A percentile compares a stretch with the other conserved stretches of the same genome.
phyloP scores from a whole-genome alignment of 2,888 invertebrate genomes.

The Phytoseiulus persimilis region DNA sequence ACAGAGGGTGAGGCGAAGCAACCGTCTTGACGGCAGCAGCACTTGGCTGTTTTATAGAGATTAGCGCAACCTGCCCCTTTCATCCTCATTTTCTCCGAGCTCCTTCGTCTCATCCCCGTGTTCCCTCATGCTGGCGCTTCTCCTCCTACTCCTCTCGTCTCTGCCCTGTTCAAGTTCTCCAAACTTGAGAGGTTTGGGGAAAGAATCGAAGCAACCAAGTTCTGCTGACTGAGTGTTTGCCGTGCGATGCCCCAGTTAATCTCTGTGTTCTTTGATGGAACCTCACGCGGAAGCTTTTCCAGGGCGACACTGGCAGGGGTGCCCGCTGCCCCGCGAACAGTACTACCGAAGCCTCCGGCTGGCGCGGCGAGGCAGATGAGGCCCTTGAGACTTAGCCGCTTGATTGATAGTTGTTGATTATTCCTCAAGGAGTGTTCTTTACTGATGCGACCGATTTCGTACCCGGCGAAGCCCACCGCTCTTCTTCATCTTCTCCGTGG shows the following conservation, averaged over 20 bases:
- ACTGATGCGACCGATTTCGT: background rate
- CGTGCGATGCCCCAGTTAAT: background rate
- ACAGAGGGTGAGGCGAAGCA: background rate
- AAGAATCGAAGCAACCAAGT: background rate
- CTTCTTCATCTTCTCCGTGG: background rate
- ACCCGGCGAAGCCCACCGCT: background rate
- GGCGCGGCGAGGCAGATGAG: conserved; percentile 13
- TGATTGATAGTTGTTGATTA: conserved; percentile 35
- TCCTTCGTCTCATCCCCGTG: background rate
- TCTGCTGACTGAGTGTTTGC: background rate
- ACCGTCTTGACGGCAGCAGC: background rate
- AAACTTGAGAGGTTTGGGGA: background rate
- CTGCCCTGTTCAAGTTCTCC: background rate
- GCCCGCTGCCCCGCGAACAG: too few relatives aligned
- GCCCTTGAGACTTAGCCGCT: background rate
- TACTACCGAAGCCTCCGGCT: background rate
- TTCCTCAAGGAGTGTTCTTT: conserved; percentile 33
- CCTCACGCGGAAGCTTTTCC: background rate
- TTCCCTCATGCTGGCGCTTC: background rate
- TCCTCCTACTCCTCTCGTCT: background rate
- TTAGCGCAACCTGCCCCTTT: background rate
- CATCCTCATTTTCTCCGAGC: background rate
- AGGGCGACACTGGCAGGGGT: background rate
- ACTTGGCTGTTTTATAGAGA: conserved; percentile 5
- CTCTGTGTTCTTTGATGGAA: background rate